A percentile compares a stretch with the other conserved stretches of the same genome.
phyloP scores from a whole-genome alignment of 2,797 vertebrate species.

The Botia almorhae region DNA sequence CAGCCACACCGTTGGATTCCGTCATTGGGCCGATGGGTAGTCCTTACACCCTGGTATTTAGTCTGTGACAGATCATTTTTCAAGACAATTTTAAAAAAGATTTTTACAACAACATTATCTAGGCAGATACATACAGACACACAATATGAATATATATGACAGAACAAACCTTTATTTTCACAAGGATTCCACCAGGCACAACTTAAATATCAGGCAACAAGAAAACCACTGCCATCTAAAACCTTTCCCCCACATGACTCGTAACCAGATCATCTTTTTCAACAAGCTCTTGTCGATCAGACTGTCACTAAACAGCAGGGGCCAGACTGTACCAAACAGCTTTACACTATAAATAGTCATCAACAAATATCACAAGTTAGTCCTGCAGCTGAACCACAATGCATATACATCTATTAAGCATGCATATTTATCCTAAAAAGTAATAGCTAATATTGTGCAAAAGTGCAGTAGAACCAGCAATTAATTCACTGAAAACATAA shows the following conservation, averaged over 20 bases:
- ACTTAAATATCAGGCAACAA: constrained; percentile 22
- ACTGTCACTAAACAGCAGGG: neutral
- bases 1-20: no score
- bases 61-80: no score
- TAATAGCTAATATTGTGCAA: neutral
- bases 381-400: constrained; percentile 21
- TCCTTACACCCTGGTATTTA: no score
- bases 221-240: constrained; percentile 9
- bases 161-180: constrained; percentile 39
- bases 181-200: constrained; percentile 27
- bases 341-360: constrained; percentile 17
- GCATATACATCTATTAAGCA: constrained; percentile 16
- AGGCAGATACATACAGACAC: neutral
- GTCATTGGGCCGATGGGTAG: no score
- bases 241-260: neutral
- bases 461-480: neutral
- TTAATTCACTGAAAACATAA: neutral
- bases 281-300: neutral
- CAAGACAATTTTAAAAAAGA: no score
- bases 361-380: neutral
- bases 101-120: neutral
- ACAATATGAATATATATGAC: neutral
- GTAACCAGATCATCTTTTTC: neutral
- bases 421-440: constrained; percentile 26
- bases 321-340: neutral